phyloP scores from a whole-genome alignment of 2,113 vertebrate species.

The Bos javanicus region DNA sequence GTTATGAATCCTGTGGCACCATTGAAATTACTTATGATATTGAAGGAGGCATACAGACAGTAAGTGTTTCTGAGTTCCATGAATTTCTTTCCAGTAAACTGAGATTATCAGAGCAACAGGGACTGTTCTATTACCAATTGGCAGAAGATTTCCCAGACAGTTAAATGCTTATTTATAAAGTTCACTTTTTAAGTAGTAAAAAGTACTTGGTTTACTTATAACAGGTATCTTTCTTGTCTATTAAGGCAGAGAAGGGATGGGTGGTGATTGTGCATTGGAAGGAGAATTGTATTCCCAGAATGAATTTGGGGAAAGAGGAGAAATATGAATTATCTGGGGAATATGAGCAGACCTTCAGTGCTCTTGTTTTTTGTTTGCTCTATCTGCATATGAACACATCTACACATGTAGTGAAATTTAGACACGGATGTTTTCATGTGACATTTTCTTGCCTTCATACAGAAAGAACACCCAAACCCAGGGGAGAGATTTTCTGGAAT shows the following conservation, averaged over 20 bases:
- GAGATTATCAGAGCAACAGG: background rate
- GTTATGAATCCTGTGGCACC: conserved; percentile 41
- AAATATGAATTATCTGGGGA: background rate
- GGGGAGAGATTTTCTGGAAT: conserved; percentile 35
- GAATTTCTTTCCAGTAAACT: background rate
- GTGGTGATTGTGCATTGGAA: background rate
- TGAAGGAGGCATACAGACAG: conserved; percentile 67
- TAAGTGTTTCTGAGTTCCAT: conserved; percentile 71
- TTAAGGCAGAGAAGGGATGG: background rate
- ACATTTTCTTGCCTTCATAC: conserved; percentile 51
- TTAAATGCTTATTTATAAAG: conserved; percentile 18
- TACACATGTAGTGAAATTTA: background rate
- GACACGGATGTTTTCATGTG: background rate
- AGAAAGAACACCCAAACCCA: conserved; percentile 89
- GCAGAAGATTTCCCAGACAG: background rate
- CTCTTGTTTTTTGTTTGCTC: background rate
- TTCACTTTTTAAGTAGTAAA: background rate
- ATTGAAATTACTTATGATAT: conserved; percentile 72
- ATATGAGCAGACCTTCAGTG: background rate
- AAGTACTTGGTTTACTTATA: background rate
- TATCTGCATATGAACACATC: background rate
- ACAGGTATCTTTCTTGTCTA: background rate
- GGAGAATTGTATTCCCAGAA: background rate
- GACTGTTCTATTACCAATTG: background rate
- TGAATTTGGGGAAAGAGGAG: background rate